Conservation (phyloP, 2,113 vertebrate genomes). For the Labrus mixtus region DNA sequence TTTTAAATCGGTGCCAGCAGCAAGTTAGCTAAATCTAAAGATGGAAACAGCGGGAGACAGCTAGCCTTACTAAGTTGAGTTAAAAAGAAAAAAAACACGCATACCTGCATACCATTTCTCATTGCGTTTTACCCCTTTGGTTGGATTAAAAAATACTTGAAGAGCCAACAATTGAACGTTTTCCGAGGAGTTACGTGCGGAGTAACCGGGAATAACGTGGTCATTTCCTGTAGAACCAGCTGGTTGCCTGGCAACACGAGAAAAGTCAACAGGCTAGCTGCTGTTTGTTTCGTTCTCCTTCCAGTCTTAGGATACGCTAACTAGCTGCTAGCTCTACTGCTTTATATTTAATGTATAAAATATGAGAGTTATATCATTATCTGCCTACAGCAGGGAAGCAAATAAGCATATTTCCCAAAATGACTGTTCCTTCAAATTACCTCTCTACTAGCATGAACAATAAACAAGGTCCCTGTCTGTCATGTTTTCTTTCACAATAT, state of each 20-base stretch:
- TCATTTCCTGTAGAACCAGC: background rate
- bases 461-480: background rate
- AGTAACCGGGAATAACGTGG: no score
- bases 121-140: background rate
- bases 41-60: background rate
- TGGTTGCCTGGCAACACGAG: background rate
- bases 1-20: conserved; percentile 19
- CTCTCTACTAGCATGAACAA: background rate
- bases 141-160: background rate
- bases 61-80: background rate
- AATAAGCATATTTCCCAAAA: conserved; percentile 8
- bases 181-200: background rate
- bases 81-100: background rate
- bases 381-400: background rate
- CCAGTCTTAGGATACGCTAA: conserved; percentile 6
- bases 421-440: background rate
- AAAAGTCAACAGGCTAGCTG: background rate
- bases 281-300: background rate
- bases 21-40: conserved; percentile 9
- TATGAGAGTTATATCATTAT: background rate
- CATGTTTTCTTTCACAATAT: conserved; percentile 72
- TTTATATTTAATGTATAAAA: background rate
- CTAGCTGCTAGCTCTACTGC: background rate
- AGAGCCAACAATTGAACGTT: background rate
- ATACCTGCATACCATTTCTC: background rate